Conservation (phyloP, 2,797 vertebrate genomes). For the Tangara arthus region DNA sequence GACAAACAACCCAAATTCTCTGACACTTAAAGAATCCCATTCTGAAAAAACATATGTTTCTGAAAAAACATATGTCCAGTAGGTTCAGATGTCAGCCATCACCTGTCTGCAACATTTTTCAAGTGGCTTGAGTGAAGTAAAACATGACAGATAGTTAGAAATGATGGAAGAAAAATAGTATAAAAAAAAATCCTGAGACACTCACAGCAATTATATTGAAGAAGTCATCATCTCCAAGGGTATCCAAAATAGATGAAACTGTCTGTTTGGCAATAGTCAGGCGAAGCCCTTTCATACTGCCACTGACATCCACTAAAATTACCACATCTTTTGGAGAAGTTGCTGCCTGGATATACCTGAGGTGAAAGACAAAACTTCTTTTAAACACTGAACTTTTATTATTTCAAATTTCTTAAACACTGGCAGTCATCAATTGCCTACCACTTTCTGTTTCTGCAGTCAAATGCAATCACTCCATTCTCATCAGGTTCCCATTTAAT, state of each 20-base stretch:
- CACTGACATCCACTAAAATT: constrained; percentile 95
- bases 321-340: constrained; percentile 97
- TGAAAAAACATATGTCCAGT: too few species aligned
- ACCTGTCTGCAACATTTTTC: neutral
- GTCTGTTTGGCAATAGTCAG: constrained; percentile 96
- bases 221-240: constrained; percentile 96
- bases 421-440: constrained; percentile 60
- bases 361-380: neutral
- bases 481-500: constrained; percentile 98
- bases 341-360: constrained; percentile 96
- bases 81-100: neutral
- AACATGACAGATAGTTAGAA: neutral
- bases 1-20: neutral
- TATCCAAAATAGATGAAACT: constrained; percentile 96
- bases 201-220: constrained; percentile 98
- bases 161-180: neutral
- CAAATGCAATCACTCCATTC: constrained; percentile 96
- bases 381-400: neutral
- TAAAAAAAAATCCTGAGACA: constrained; percentile 15
- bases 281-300: constrained; percentile 97
- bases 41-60: neutral
- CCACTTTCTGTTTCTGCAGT: constrained; percentile 97
- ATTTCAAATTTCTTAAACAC: neutral
- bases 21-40: neutral
- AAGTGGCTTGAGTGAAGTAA: neutral